Percentiles rank a stretch among this genome's conserved stretches.
Evolutionary conservation across 2,797 vertebrate species (phyloP).

Genomic region (Sebastes aleutianus): DNA sequence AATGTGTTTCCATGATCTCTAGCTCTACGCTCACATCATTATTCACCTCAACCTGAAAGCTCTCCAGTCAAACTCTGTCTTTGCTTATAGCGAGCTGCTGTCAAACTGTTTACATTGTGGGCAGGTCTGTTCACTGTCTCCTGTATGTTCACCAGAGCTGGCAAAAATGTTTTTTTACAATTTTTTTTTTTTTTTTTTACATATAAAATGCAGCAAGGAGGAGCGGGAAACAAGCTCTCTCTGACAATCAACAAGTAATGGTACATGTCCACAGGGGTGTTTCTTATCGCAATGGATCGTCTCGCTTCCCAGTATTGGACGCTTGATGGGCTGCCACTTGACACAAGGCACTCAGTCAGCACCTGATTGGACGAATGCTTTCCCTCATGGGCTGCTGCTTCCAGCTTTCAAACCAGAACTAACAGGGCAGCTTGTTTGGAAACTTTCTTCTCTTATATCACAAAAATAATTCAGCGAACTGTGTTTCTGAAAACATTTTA

Average conservation of each 20-base stretch:
- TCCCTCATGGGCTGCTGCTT: no score
- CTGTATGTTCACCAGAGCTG: constrained; percentile 72
- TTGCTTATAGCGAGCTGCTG: not conserved
- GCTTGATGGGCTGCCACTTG: no score
- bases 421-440: no score
- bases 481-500: no score
- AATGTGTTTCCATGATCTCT: constrained; percentile 19
- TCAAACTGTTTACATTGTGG: not conserved
- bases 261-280: no score
- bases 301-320: no score
- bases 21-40: constrained; percentile 1
- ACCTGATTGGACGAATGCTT: no score
- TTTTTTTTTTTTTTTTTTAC: not conserved
- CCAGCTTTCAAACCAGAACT: no score
- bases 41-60: not conserved
- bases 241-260: not conserved
- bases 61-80: not conserved
- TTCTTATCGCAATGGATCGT: rapidly evolving
- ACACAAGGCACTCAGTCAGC: no score
- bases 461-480: rapidly evolving
- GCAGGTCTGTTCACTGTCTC: constrained; percentile 45
- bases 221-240: not conserved
- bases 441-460: no score
- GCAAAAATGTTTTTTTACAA: constrained; percentile 56
- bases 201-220: no score